Percentiles rank a stretch among this genome's conserved stretches.
Conservation (phyloP, 2,113 vertebrate genomes). For the Hyperoodon ampullatus region DNA sequence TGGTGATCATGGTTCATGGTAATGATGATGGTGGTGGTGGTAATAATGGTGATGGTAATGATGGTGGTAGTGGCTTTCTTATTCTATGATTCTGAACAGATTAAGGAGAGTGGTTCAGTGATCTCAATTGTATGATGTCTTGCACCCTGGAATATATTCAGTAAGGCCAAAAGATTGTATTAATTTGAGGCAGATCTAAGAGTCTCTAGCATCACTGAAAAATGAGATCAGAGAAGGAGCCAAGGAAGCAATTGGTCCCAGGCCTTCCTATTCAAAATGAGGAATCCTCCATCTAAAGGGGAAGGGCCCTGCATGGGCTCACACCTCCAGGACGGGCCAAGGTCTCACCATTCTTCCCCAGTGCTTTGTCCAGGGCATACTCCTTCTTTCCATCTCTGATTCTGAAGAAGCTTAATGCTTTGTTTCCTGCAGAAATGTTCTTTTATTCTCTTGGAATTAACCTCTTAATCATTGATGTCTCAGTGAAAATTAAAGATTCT, state of each 20-base stretch:
- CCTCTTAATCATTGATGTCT: background rate
- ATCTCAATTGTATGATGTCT: background rate
- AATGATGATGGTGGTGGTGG: background rate
- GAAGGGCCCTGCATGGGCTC: background rate
- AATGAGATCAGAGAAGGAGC: background rate
- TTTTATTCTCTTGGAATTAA: constrained; percentile 23
- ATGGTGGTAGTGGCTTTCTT: background rate
- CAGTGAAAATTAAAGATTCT: constrained; percentile 12
- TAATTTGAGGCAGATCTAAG: background rate
- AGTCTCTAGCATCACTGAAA: constrained; percentile 1
- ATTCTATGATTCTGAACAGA: background rate
- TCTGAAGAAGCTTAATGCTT: background rate
- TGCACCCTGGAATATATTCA: background rate
- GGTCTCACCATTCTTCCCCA: background rate
- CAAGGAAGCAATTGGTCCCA: background rate
- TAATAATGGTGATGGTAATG: background rate
- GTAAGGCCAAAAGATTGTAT: constrained; percentile 2
- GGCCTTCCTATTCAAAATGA: background rate
- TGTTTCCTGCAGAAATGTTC: background rate
- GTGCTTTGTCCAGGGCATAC: background rate
- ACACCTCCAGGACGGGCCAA: background rate
- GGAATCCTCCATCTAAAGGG: background rate
- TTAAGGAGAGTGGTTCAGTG: background rate
- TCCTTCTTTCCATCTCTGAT: background rate
- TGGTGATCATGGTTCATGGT: background rate